Conservation (phyloP, 1,140 invertebrate genomes). For the Drosophila neocordata region DNA sequence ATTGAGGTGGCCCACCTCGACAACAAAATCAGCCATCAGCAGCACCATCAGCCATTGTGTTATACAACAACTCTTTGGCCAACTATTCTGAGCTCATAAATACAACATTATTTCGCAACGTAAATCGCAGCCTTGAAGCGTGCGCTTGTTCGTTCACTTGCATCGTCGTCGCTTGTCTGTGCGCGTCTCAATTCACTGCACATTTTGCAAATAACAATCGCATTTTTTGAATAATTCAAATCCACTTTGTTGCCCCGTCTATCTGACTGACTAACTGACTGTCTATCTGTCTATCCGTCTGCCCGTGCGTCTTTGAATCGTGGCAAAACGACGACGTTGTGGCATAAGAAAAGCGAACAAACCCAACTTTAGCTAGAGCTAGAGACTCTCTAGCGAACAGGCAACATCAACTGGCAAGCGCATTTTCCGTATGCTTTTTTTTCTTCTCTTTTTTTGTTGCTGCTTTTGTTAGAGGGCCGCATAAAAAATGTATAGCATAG, state of each 20-base stretch:
- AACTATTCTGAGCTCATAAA: slow-evolving; percentile 73
- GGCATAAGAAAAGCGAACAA: slow-evolving; percentile 56
- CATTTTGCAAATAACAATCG: slow-evolving; percentile 81
- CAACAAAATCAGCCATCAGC: too few relatives aligned
- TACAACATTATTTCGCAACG: slow-evolving; percentile 74
- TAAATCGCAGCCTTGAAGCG: slow-evolving; percentile 63
- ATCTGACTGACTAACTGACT: slow-evolving; percentile 9
- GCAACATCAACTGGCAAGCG: slow-evolving; percentile 45
- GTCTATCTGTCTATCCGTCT: slow-evolving; percentile 11
- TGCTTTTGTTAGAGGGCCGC: slow-evolving; percentile 49
- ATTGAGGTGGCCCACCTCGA: too few relatives aligned
- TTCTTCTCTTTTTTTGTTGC: slow-evolving; percentile 6
- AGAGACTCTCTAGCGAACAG: too few relatives aligned
- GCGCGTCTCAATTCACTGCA: slow-evolving; percentile 76
- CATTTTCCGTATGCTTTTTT: slow-evolving; percentile 54
- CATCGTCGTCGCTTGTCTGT: slow-evolving; percentile 65
- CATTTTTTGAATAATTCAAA: slow-evolving; percentile 81
- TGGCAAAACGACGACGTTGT: slow-evolving; percentile 57
- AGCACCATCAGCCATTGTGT: slow-evolving; percentile 8
- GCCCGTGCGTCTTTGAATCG: slow-evolving; percentile 32
- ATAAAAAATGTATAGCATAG: slow-evolving; percentile 77
- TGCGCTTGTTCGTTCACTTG: slow-evolving; percentile 10
- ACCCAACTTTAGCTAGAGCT: not conserved
- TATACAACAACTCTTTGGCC: slow-evolving; percentile 44
- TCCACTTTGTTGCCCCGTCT: slow-evolving; percentile 73